A percentile compares a stretch with the other conserved stretches of the same genome.
These are phyloP conservation scores for Coremacera marginata DNA, from an alignment of 2,888 invertebrate genomes.

Conservation along the genomic window DNA sequence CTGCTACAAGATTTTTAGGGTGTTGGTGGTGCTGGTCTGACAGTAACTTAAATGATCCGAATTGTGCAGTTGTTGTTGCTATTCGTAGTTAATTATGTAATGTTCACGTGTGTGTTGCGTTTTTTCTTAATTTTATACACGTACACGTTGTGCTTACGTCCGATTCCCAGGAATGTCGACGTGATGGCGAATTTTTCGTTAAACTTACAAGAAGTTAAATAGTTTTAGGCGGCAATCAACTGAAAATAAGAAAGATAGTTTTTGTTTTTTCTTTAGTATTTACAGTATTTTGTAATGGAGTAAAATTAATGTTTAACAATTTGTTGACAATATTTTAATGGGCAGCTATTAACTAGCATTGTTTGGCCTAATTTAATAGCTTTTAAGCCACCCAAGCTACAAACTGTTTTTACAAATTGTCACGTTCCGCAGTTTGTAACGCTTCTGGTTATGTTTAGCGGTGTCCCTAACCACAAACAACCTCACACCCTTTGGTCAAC, in stretches of 20 bases:
- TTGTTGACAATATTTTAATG: background rate
- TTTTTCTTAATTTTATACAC: conserved; percentile 66
- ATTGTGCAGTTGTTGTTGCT: background rate
- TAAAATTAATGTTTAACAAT: background rate
- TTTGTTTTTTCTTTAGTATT: background rate
- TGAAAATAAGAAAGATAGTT: background rate
- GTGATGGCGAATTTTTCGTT: conserved; percentile 64
- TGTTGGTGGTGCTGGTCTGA: conserved; percentile 23
- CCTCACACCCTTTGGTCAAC: too few species aligned
- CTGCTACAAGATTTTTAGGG: conserved; percentile 5
- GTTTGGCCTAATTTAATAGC: background rate
- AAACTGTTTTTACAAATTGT: conserved; percentile 4
- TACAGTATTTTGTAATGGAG: background rate
- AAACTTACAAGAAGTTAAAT: conserved; percentile 44
- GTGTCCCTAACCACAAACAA: too few species aligned
- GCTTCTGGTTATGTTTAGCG: too few species aligned
- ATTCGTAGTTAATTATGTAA: conserved; percentile 53
- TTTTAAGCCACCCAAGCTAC: background rate
- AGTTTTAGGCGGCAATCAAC: conserved; percentile 2
- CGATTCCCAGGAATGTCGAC: conserved; percentile 61
- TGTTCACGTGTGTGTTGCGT: conserved; percentile 58
- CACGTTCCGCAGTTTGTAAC: background rate
- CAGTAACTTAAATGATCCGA: conserved; percentile 29
- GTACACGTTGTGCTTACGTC: conserved; percentile 62
- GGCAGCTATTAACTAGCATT: background rate